Conservation (phyloP, 2,113 vertebrate species). For the Plecotus auritus region DNA sequence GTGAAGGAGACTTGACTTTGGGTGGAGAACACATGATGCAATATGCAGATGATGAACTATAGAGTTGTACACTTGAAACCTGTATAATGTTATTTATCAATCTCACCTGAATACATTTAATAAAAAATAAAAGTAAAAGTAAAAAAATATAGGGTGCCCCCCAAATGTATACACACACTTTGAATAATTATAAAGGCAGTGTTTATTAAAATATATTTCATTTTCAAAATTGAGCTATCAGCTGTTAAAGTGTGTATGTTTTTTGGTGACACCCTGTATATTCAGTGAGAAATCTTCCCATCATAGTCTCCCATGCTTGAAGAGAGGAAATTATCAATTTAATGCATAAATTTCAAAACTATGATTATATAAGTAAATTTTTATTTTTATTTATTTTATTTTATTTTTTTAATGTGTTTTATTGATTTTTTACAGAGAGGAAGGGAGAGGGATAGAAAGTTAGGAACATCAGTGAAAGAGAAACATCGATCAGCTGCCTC, state of each 20-base stretch:
- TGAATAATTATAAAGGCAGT: too few relatives aligned
- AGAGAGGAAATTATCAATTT: neutral
- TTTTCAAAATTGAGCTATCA: too few relatives aligned
- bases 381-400: too few relatives aligned
- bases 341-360: neutral
- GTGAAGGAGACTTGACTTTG: neutral
- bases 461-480: too few relatives aligned
- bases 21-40: neutral
- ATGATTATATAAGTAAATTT: neutral
- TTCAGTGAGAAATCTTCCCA: neutral
- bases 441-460: too few relatives aligned
- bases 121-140: neutral
- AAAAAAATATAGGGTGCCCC: neutral
- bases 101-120: neutral
- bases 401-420: too few relatives aligned
- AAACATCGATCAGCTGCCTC: too few relatives aligned
- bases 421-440: too few relatives aligned
- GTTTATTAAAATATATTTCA: too few relatives aligned
- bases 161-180: too few relatives aligned
- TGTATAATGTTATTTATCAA: neutral
- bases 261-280: neutral
- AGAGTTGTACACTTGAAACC: neutral
- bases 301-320: neutral
- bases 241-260: too few relatives aligned
- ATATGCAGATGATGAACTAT: neutral